phyloP scores from a whole-genome alignment of 2,797 vertebrate species.

The Siniperca scherzeri region DNA sequence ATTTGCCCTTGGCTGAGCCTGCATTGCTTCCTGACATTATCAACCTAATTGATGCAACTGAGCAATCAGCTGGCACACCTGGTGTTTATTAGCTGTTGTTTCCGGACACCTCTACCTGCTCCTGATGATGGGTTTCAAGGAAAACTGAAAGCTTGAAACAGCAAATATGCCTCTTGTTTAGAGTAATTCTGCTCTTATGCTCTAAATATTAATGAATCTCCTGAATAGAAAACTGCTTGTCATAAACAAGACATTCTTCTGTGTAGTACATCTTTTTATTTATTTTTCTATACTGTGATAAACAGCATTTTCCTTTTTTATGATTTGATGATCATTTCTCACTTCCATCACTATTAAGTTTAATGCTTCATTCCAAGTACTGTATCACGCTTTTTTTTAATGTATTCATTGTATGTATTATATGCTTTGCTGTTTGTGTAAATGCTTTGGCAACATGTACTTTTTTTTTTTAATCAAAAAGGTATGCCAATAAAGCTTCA shows the following conservation, averaged over 20 bases:
- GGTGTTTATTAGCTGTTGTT: background rate
- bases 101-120: background rate
- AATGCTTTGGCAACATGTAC: background rate
- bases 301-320: background rate
- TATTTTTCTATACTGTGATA: background rate
- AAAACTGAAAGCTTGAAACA: background rate
- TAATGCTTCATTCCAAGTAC: background rate
- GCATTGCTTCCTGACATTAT: background rate
- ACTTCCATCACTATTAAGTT: background rate
- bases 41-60: slow-evolving; percentile 11
- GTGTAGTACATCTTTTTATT: background rate
- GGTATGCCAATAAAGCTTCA: background rate
- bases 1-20: no score
- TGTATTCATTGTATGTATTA: background rate
- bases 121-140: background rate
- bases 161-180: background rate
- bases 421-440: background rate
- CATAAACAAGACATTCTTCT: background rate
- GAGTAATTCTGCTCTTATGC: background rate
- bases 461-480: background rate
- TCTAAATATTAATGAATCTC: background rate
- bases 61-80: slow-evolving; percentile 24
- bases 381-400: background rate
- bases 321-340: background rate
- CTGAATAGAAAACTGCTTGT: background rate